phyloP scores from a whole-genome alignment of 2,797 vertebrate genomes.

The Mormyrops boulengeri region DNA sequence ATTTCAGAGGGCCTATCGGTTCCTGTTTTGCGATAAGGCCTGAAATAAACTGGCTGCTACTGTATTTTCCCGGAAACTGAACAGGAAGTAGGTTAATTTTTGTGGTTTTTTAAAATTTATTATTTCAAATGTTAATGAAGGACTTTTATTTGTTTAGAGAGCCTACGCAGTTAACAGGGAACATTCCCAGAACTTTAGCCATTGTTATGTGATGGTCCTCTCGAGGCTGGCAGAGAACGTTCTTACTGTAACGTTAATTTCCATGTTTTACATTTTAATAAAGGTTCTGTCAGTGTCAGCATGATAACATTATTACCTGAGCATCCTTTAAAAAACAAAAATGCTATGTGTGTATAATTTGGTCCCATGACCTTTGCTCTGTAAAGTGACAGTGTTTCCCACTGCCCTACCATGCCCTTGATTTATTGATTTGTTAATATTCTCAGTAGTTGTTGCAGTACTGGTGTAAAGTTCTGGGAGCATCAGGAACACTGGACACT shows the following conservation, averaged over 20 bases:
- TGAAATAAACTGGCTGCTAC: slow-evolving; percentile 19
- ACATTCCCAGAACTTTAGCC: background rate
- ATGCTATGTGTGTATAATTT: background rate
- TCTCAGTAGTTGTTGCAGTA: background rate
- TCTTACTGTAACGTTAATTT: background rate
- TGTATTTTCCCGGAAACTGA: slow-evolving; percentile 21
- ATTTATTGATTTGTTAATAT: background rate
- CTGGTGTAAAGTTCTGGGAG: background rate
- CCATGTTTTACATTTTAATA: background rate
- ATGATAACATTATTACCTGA: background rate
- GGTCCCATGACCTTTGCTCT: background rate
- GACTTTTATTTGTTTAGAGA: background rate
- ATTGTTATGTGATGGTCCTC: background rate
- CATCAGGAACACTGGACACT: background rate
- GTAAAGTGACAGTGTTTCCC: background rate
- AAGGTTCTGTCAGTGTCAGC: background rate
- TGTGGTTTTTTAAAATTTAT: background rate
- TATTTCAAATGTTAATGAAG: background rate
- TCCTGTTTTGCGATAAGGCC: slow-evolving; percentile 27
- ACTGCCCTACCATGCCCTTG: background rate
- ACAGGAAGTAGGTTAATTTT: slow-evolving; percentile 23
- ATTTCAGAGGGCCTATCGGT: background rate
- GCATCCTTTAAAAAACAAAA: background rate
- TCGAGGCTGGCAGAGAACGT: background rate
- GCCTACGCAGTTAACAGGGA: background rate